phyloP scores from a whole-genome alignment of 2,797 vertebrate species.

The Sebastes flavidus region DNA sequence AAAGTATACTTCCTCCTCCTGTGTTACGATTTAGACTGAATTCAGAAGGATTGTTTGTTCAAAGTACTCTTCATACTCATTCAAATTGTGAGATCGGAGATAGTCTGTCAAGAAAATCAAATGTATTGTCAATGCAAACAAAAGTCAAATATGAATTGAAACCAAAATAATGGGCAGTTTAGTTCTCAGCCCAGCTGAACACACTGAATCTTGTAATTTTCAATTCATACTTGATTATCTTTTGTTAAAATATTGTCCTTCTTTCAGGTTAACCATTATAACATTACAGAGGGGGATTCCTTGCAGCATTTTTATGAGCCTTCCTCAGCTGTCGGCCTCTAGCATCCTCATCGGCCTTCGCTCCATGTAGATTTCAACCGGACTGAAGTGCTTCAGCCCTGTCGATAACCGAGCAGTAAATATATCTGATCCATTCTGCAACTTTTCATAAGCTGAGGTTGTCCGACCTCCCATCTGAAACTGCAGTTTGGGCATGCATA shows the following conservation, averaged over 20 bases:
- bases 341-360: not conserved
- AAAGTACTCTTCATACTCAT: not conserved
- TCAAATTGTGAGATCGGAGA: not conserved
- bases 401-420: slow-evolving; percentile 35
- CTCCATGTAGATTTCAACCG: not conserved
- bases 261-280: not conserved
- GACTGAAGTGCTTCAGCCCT: slow-evolving; percentile 33
- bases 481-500: slow-evolving; percentile 56
- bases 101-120: not conserved
- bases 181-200: not conserved
- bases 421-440: not conserved
- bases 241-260: not conserved
- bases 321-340: not conserved
- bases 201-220: not conserved
- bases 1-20: not conserved
- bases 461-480: slow-evolving; percentile 3
- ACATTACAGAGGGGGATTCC: not conserved
- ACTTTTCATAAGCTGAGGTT: not conserved
- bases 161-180: not conserved
- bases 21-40: not conserved
- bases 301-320: not conserved
- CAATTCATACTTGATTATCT: not conserved
- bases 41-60: not conserved
- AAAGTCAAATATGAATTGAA: not conserved
- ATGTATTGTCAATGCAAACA: not conserved